A percentile compares a stretch with the other conserved stretches of the same genome.
Evolutionary conservation across 1,140 invertebrate species (phyloP).

Genomic region (Oreohelix idahoensis): DNA sequence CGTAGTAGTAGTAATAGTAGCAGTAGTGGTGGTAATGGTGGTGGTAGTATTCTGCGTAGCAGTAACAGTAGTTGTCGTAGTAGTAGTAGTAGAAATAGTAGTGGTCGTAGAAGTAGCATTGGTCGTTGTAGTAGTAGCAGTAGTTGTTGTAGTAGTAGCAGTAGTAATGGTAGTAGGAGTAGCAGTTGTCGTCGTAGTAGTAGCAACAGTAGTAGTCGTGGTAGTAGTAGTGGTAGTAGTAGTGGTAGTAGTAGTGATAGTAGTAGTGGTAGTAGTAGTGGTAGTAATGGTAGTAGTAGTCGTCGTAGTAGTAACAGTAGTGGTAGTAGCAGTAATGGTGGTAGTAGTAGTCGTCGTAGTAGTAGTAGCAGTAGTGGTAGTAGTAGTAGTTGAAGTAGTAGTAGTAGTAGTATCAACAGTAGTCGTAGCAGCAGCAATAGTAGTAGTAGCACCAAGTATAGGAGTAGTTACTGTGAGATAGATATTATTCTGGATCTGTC

Average conservation of each 20-base stretch:
- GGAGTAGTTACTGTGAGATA: background rate
- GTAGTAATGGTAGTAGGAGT: constrained; percentile 31
- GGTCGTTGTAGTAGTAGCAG: constrained; percentile 16
- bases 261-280: constrained; percentile 19
- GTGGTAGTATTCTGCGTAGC: too few species aligned
- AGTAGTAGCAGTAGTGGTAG: constrained; percentile 10
- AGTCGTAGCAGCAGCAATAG: constrained; percentile 6
- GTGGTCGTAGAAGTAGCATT: too few species aligned
- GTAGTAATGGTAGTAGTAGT: constrained; percentile 29
- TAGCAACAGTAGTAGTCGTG: constrained; percentile 28
- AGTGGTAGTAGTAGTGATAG: background rate
- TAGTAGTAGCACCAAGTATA: background rate
- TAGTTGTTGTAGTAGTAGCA: constrained; percentile 35
- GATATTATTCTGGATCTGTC: too few species aligned
- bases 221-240: constrained; percentile 36
- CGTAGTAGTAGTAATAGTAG: too few species aligned
- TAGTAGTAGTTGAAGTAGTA: constrained; percentile 23
- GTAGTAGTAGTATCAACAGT: constrained; percentile 7
- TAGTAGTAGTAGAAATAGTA: too few species aligned
- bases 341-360: constrained; percentile 25
- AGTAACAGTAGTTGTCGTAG: too few species aligned
- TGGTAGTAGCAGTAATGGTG: constrained; percentile 23
- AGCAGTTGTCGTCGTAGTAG: constrained; percentile 30
- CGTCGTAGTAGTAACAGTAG: constrained; percentile 28
- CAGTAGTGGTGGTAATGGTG: too few species aligned